phyloP scores from a whole-genome alignment of 2,888 invertebrate genomes.

The Thera britannica region DNA sequence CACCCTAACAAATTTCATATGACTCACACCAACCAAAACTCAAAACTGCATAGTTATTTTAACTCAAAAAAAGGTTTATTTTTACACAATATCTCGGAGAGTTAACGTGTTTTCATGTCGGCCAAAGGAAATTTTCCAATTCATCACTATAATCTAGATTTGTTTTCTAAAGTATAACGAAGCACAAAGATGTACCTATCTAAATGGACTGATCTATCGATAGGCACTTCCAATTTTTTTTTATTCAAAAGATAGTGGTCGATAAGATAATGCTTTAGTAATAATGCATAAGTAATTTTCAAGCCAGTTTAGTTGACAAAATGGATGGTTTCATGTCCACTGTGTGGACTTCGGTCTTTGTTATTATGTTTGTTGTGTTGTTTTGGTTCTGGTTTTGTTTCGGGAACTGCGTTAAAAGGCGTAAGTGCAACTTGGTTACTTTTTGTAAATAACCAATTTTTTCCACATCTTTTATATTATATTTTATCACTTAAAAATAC shows the following conservation, averaged over 20 bases:
- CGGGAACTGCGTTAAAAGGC: constrained; percentile 57
- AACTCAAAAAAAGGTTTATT: no score
- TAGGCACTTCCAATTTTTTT: neutral
- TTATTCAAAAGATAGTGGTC: neutral
- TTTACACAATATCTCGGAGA: no score
- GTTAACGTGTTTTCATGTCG: no score
- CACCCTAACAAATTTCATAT: no score
- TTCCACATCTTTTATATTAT: neutral
- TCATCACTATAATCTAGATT: no score
- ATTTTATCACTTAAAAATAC: neutral
- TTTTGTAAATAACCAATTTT: neutral
- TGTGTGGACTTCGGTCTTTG: constrained; percentile 53
- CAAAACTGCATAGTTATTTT: no score
- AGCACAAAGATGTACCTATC: neutral
- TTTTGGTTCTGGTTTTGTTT: constrained; percentile 80
- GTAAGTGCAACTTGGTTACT: constrained; percentile 56
- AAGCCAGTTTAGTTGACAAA: constrained; percentile 1
- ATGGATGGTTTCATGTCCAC: constrained; percentile 62
- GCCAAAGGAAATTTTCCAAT: no score
- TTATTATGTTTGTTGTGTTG: constrained; percentile 62
- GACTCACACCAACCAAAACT: no score
- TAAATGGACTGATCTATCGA: neutral
- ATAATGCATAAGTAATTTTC: neutral
- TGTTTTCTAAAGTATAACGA: no score
- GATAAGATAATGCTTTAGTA: constrained; percentile 30